phyloP scores from a whole-genome alignment of 2,113 vertebrate genomes.

The Prolemur simus region DNA sequence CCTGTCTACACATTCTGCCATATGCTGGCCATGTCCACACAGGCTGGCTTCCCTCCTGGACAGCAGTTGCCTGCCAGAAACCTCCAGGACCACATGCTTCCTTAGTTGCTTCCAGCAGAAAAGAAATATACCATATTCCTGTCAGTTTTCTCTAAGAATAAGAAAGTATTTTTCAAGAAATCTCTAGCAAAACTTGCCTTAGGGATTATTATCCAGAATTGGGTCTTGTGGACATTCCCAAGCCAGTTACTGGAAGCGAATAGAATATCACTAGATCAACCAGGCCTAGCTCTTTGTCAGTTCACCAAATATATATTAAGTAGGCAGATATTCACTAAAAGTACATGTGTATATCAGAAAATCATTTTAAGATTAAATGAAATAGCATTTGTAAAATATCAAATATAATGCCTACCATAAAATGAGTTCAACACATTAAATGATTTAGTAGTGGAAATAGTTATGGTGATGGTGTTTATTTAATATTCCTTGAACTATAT shows the following conservation, averaged over 20 bases:
- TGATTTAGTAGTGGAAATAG: too few species aligned
- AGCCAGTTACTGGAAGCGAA: neutral
- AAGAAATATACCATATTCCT: neutral
- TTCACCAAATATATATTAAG: neutral
- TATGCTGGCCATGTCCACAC: neutral
- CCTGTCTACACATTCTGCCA: neutral
- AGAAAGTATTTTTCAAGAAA: neutral
- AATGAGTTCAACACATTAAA: neutral
- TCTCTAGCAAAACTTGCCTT: neutral
- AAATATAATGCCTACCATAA: neutral
- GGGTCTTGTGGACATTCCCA: accelerated
- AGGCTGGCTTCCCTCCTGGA: neutral
- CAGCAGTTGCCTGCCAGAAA: neutral
- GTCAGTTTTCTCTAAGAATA: neutral
- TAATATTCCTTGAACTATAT: accelerated
- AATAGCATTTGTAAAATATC: neutral
- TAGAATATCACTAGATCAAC: neutral
- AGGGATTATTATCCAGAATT: neutral
- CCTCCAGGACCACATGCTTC: neutral
- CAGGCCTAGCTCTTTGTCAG: neutral
- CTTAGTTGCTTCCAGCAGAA: neutral
- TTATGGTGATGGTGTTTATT: neutral
- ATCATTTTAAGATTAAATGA: neutral
- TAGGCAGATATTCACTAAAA: neutral
- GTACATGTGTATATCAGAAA: accelerated